A percentile compares a stretch with the other conserved stretches of the same genome.
These are phyloP conservation scores for Epinephelus lanceolatus DNA, from an alignment of 2,113 vertebrate species.

Conservation along the genomic window DNA sequence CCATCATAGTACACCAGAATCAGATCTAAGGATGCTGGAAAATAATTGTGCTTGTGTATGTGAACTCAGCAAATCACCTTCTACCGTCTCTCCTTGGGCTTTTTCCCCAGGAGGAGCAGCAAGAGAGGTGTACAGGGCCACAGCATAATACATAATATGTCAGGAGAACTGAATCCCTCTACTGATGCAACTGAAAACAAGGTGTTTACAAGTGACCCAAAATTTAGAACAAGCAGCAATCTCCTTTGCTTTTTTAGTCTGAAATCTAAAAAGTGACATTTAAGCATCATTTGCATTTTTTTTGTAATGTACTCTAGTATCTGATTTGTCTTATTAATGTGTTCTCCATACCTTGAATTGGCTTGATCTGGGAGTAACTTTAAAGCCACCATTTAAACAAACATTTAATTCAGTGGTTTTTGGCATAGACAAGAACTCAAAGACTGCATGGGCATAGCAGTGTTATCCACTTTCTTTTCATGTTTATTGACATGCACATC, in stretches of 20 bases:
- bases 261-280: not conserved
- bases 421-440: constrained; percentile 38
- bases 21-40: constrained; percentile 38
- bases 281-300: not conserved
- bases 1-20: not conserved
- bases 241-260: not conserved
- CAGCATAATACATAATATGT: constrained; percentile 27
- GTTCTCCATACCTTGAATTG: not conserved
- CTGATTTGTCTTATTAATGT: not conserved
- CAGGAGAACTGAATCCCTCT: constrained; percentile 52
- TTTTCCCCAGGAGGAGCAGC: constrained; percentile 42
- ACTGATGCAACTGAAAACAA: constrained; percentile 51
- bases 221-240: not conserved
- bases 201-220: constrained; percentile 43
- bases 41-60: constrained; percentile 52
- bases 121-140: constrained; percentile 39
- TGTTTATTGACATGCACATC: constrained; percentile 46
- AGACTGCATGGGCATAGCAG: not conserved
- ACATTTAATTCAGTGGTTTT: constrained; percentile 12
- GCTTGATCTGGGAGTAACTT: not conserved
- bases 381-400: not conserved
- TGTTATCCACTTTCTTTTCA: constrained; percentile 8
- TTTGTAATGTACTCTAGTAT: not conserved
- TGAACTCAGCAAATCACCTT: constrained; percentile 45
- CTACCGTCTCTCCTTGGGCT: constrained; percentile 46